Conservation (phyloP, 2,113 vertebrate genomes). For the Pygathrix nemaeus region DNA sequence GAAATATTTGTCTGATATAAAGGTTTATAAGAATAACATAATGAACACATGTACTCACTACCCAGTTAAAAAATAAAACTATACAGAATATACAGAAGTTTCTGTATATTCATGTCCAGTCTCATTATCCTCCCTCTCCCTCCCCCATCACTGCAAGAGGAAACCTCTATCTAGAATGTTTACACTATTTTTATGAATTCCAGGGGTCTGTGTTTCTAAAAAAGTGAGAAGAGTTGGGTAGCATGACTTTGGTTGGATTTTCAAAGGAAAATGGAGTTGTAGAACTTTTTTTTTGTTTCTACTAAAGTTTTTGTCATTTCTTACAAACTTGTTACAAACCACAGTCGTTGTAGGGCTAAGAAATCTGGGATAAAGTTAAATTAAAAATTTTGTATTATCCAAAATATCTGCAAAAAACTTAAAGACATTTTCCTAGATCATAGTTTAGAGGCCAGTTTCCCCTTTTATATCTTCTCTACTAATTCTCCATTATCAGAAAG, state of each 20-base stretch:
- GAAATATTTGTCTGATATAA: too few species aligned
- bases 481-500: constrained; percentile 38
- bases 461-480: constrained; percentile 53
- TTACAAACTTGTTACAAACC: background rate
- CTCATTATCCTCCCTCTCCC: too few species aligned
- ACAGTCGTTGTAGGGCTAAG: background rate
- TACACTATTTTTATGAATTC: background rate
- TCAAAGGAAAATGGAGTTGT: background rate
- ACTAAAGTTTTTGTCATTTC: background rate
- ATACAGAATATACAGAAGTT: too few species aligned
- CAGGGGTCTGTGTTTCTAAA: background rate
- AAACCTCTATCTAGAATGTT: too few species aligned
- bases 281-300: background rate
- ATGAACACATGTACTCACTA: too few species aligned
- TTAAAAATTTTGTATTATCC: constrained; percentile 38
- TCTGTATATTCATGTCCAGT: too few species aligned
- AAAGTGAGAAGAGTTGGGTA: background rate
- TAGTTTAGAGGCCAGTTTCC: constrained; percentile 19
- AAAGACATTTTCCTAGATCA: background rate
- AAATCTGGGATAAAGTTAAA: constrained; percentile 19
- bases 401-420: background rate
- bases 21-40: too few species aligned
- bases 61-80: too few species aligned
- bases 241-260: background rate
- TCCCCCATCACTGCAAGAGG: too few species aligned